phyloP scores from a whole-genome alignment of 1,140 invertebrate species.

The Cephus cinctus region DNA sequence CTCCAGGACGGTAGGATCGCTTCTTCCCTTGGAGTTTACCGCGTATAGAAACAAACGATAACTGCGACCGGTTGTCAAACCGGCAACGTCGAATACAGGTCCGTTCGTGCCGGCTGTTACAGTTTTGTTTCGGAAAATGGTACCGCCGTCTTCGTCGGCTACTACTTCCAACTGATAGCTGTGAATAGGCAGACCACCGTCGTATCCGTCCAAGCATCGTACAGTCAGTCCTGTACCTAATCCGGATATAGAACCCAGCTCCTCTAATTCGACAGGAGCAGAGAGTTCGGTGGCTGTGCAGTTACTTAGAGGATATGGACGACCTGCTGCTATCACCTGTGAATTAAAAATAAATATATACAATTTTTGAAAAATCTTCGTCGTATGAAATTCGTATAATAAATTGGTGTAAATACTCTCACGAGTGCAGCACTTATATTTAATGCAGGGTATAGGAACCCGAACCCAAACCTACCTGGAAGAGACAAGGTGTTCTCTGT shows the following conservation, averaged over 20 bases:
- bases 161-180: slow-evolving; percentile 77
- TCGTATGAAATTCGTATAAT: too few species aligned
- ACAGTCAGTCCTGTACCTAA: slow-evolving; percentile 63
- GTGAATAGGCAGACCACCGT: slow-evolving; percentile 76
- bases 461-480: slow-evolving; percentile 73
- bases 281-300: slow-evolving; percentile 64
- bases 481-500: slow-evolving; percentile 82
- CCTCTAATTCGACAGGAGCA: slow-evolving; percentile 31
- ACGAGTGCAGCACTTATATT: too few species aligned
- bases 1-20: slow-evolving; percentile 76
- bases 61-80: slow-evolving; percentile 74
- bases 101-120: slow-evolving; percentile 29
- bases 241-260: slow-evolving; percentile 49
- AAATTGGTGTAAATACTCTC: too few species aligned
- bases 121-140: slow-evolving; percentile 36
- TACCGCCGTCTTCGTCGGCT: slow-evolving; percentile 36
- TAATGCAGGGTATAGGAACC: too few species aligned
- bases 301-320: slow-evolving; percentile 82
- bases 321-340: slow-evolving; percentile 61
- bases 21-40: slow-evolving; percentile 80
- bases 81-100: slow-evolving; percentile 71
- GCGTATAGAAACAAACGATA: slow-evolving; percentile 78
- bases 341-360: slow-evolving; percentile 10
- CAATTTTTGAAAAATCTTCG: slow-evolving; percentile 7
- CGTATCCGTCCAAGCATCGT: slow-evolving; percentile 79